Evolutionary conservation across 2,797 vertebrate species (phyloP), one percentile per base, ranked within the genome.

Genomic region (Anguilla megastoma): DNA sequence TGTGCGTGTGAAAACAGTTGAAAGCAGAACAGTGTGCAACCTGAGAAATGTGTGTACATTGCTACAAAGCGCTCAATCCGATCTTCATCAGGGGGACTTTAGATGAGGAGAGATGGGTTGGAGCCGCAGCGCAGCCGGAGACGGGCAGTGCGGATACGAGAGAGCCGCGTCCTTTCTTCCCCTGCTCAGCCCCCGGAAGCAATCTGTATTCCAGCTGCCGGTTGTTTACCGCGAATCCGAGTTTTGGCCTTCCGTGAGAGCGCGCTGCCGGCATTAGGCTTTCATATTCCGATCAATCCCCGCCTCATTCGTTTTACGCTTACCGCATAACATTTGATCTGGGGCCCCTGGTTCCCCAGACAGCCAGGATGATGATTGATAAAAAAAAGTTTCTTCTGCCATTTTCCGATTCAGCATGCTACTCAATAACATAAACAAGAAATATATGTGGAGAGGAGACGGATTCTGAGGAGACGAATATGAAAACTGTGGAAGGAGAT

Each of bases 211-310:
- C 79, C 45, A 27, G 79, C 45, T 82, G 18, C 24, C 21, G 18
- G 45, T 50, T 48, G 41, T 82, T 82, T 50, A n/a, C 45, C 10
- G 79, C 21, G 27, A 9, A 82, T 82, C 45, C 45, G 1, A 27
- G 45, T n/a, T 7, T n/a, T 14, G 21, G 8, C 21, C 45, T n/a
- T n/a, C 21, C 41, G 2, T 45, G 21, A 48, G 12, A 79, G 74
- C 0, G 16, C 74, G 41, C 36, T 1, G 69, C 69, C 9, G 24
- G 36, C 16, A 24, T 82, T 82, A 48, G 79, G 79, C 79, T 82
- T 50, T 82, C 79, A 82, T 82, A 82, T n/a, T 50, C 45, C 45
- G 45, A 82, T 82, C 79, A 82, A 82, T 82, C 21, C 41, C 45
- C 18, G 45, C 79, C 79, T n/a, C 79, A 50, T 48, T 48, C 79